Evolutionary conservation across 2,888 invertebrate species (phyloP), one percentile per base, ranked within the genome.

Genomic region (Andrena dorsata): DNA sequence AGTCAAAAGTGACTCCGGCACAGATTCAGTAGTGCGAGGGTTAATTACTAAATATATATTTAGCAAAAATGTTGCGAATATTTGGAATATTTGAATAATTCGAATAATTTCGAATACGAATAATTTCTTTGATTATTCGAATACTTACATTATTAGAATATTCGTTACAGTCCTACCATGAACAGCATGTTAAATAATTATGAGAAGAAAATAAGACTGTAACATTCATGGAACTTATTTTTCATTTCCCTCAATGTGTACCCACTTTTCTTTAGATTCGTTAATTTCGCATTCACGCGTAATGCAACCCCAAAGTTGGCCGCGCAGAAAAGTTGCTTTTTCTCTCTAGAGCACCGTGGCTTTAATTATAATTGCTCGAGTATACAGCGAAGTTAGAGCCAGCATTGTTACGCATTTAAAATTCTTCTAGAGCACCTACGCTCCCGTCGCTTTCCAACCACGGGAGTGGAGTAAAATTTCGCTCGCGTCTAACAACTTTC

Each of bases 351-450:
- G 58, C 47, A n/a, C 10, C 28, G 28, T 30, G n/a, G 13, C 20
- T 70, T 13, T 60, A 70, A 60, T 58, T 70, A 58, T 70, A 70
- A 70, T 56, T 70, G 58, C 13, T 56, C 28, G 28, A 58, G 58
- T 70, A 60, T 20, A 56, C 69, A 23, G 28, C 3, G 20, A 58
- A 70, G 58, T 58, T 70, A 41, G 28, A 58, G 47, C 20, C 41
- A 58, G 56, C 47, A 20, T 30, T 30, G 28, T 70, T 47, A 60
- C 47, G 58, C 35, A 47, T 60, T 60, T 13, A 26, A 70, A 58
- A 70, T 70, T 70, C 58, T 58, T 70, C 28, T 41, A 28, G 41
- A 47, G 41, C 41, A n/a, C 28, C 56, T 41, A 47, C 47, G n/a
- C 47, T 41, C 28, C 13, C 28, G 3, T 30, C 41, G 32, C 47